Evolutionary conservation across 2,888 invertebrate genomes (phyloP), one percentile per base, ranked within the genome.

Genomic region (Zaprionus obscuricornis): DNA sequence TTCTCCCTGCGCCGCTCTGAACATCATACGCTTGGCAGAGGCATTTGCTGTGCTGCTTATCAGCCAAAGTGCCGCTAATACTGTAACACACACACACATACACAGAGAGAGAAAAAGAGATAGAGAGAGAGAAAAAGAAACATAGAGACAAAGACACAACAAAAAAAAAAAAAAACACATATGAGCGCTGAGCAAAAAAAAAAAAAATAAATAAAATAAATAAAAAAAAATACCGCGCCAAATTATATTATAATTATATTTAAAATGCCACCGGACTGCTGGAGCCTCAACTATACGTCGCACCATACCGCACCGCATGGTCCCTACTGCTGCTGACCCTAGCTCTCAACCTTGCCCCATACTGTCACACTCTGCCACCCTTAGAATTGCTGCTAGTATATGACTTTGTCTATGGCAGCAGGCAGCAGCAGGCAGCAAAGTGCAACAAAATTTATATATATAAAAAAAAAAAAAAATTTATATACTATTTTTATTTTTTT

Each of bases 231-330:
- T 85, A 59, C 84, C 66, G 62, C 59, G 56, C 84, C 84, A 83
- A 81, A 84, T 85, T 81, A 83, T 86, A 79, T 83, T 79, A 81
- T 86, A 81, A 81, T 86, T 84, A 81, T 81, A 86, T 77, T 84
- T 81, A 84, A 81, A 81, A 81, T 84, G 82, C 63, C 74, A 71
- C 74, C 67, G 60, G 58, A 45, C 59, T 74, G 54, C 46, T 24
- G 5, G 5, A 6, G 5, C 24, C 8, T 24, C 24, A 24, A 6
- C 5, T 24, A 6, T 8, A 6, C n/a, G n/a, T n/a, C n/a, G n/a
- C n/a, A n/a, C n/a, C n/a, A n/a, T n/a, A n/a, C n/a, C n/a, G n/a
- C n/a, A n/a, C n/a, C n/a, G n/a, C n/a, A n/a, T n/a, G n/a, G n/a
- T n/a, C n/a, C n/a, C n/a, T 10, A n/a, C 6, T 13, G 43, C 39